Conservation (phyloP, 23 tunicate species). For the Styela clava region DNA sequence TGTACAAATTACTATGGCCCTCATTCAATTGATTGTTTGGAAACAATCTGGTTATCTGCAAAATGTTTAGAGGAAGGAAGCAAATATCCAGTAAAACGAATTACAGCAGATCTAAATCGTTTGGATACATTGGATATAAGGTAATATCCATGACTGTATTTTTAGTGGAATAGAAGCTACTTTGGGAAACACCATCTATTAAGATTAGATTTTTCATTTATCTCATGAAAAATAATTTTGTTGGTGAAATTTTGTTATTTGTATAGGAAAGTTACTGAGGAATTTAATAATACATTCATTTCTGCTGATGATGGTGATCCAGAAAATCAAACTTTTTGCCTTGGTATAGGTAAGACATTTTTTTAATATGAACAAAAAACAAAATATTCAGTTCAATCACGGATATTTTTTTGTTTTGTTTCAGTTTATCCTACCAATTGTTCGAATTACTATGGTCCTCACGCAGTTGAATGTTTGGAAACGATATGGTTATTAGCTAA, state of each 20-base stretch:
- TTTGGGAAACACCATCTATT: too few species aligned
- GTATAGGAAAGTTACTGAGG: neutral
- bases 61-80: conserved; percentile 17
- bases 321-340: neutral
- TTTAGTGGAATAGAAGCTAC: too few species aligned
- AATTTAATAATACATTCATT: too few species aligned
- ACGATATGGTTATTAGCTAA: conserved; percentile 15
- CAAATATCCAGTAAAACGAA: conserved; percentile 4
- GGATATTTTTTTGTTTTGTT: neutral
- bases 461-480: conserved; percentile 9
- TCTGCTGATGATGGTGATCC: neutral
- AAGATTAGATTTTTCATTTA: too few species aligned
- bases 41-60: conserved; percentile 7
- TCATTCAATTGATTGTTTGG: conserved; percentile 16
- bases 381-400: too few species aligned
- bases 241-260: neutral
- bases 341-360: neutral
- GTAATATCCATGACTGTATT: too few species aligned
- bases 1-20: conserved; percentile 15
- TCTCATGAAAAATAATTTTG: neutral
- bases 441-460: conserved; percentile 10
- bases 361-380: too few species aligned
- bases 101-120: neutral
- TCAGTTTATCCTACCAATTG: conserved; percentile 2
- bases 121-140: neutral